Conservation (phyloP, 2,113 vertebrate genomes). For the Channa argus region DNA sequence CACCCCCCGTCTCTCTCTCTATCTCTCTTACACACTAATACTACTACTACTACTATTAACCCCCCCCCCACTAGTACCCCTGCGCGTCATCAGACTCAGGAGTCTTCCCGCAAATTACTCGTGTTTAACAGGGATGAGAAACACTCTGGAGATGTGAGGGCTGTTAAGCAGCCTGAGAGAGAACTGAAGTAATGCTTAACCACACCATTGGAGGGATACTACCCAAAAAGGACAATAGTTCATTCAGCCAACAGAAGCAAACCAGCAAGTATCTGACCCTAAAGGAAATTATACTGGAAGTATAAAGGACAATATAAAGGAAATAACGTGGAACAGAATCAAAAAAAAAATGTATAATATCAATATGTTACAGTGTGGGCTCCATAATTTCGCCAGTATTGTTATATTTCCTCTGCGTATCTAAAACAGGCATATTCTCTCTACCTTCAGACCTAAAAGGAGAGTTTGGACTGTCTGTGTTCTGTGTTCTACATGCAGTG, state of each 20-base stretch:
- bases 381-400: too few species aligned
- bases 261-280: background rate
- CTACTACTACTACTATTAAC: too few species aligned
- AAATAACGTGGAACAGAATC: too few species aligned
- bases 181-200: background rate
- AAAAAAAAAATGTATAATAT: too few species aligned
- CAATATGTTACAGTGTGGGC: too few species aligned
- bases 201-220: background rate
- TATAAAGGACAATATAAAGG: too few species aligned
- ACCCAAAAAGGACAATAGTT: background rate
- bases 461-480: constrained; percentile 35
- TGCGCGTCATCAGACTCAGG: constrained; percentile 56
- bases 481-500: constrained; percentile 49
- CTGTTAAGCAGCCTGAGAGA: constrained; percentile 7
- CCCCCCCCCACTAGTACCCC: constrained; percentile 16
- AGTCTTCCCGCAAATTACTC: constrained; percentile 55
- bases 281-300: background rate
- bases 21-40: too few species aligned
- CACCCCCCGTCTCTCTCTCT: constrained; percentile 7
- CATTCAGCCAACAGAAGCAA: background rate
- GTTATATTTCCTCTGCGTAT: background rate
- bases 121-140: constrained; percentile 41
- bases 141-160: background rate
- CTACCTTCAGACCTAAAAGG: too few species aligned
- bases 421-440: too few species aligned